Conservation (phyloP, 2,113 vertebrate genomes). For the Baryphthengus martii region DNA sequence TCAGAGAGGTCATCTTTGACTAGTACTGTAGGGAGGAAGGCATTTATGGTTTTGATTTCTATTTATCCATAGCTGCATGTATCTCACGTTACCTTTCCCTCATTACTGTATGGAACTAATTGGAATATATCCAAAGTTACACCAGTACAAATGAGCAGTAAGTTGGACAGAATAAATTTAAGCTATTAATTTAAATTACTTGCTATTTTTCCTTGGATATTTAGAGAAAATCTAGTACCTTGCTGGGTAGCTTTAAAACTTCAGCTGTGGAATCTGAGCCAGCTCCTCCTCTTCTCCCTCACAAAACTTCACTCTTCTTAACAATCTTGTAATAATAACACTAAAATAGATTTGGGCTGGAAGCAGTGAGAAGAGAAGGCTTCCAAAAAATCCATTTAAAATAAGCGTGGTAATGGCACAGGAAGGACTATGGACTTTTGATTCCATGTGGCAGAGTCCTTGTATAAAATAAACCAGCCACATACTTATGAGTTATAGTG, state of each 20-base stretch:
- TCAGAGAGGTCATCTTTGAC: neutral
- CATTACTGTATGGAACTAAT: neutral
- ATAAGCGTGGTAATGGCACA: slow-evolving; percentile 28
- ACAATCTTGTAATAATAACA: neutral
- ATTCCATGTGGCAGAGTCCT: neutral
- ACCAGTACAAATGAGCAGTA: neutral
- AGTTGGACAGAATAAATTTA: neutral
- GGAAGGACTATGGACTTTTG: neutral
- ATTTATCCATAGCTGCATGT: neutral
- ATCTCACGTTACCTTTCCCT: neutral
- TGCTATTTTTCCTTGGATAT: neutral
- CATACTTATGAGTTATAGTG: neutral
- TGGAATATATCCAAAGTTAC: neutral
- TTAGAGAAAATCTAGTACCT: neutral
- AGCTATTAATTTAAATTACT: neutral
- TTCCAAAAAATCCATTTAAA: slow-evolving; percentile 25
- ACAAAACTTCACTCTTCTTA: neutral
- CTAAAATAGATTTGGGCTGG: slow-evolving; percentile 8
- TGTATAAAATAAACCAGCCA: neutral
- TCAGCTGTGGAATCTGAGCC: neutral
- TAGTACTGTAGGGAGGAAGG: neutral
- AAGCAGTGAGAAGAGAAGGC: neutral
- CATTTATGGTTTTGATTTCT: neutral
- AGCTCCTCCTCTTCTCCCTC: neutral
- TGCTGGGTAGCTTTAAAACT: neutral